Evolutionary conservation across 2,797 vertebrate genomes (phyloP), one percentile per base, ranked within the genome.

Genomic region (Chrysocyon brachyurus): DNA sequence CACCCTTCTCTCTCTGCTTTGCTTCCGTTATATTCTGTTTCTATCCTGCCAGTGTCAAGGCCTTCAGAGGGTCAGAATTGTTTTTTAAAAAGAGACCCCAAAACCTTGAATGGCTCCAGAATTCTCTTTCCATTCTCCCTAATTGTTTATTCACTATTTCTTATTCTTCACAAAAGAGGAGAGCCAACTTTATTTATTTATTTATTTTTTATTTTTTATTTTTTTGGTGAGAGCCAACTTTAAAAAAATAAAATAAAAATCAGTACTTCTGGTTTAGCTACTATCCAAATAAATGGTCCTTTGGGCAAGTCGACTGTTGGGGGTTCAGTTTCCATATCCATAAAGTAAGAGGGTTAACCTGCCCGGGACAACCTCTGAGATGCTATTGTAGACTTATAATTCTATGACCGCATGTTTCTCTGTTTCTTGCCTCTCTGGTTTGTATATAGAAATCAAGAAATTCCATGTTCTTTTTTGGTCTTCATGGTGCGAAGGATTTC

Each of bases 121-220:
- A 72, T 72, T 94, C 24, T 68, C 49, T 57, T 28, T 89, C 54
- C 3, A 24, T 66, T n/a, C 46, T 84, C 28, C 3, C 1, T 72
- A 26, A 83, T 14, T 63, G 26, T 82, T 87, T 46, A 52, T 4
- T 36, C 52, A 49, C 5, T 56, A 4, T 93, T 86, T 87, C 33
- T 64, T 79, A 46, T 68, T 81, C 46, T 91, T 91, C 72, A 57
- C 56, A 81, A 95, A 86, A 82, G 4, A 31, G 19, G 24, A 95
- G 46, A 64, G 31, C 4, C 17, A 72, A 73, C 46, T 82, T 28
- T 21, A 73, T 28, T 19, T n/a, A n/a, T n/a, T n/a, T n/a, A n/a
- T n/a, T n/a, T n/a, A n/a, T n/a, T n/a, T n/a, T n/a, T n/a, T n/a
- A n/a, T n/a, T n/a, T n/a, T n/a, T n/a, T n/a, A n/a, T n/a, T n/a